Conservation (phyloP, 2,113 vertebrate species). For the Xiphorhynchus elegans region DNA sequence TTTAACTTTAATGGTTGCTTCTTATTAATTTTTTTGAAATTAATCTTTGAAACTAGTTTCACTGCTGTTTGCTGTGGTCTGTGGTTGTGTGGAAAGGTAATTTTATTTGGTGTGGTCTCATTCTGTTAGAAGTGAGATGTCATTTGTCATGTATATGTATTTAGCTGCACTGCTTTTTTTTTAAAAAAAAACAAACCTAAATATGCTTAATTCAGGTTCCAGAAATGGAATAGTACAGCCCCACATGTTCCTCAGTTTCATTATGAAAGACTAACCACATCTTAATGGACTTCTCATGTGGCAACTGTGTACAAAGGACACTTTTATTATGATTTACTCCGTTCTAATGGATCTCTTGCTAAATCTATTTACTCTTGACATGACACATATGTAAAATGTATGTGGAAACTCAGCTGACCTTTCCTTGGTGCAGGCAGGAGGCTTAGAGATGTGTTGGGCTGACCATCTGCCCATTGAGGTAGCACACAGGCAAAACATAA, state of each 20-base stretch:
- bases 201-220: conserved; percentile 15
- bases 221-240: not conserved
- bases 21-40: not conserved
- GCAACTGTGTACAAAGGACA: conserved; percentile 68
- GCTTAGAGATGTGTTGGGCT: not conserved
- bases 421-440: not conserved
- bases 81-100: conserved; percentile 1
- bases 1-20: not conserved
- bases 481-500: not conserved
- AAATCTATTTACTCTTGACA: not conserved
- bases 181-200: not conserved
- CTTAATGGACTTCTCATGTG: conserved; percentile 41
- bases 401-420: not conserved
- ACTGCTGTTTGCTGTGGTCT: not conserved
- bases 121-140: not conserved
- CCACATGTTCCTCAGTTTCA: conserved; percentile 8
- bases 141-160: not conserved
- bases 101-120: not conserved
- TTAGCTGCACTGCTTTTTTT: not conserved
- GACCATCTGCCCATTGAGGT: conserved; percentile 1
- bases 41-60: conserved; percentile 10
- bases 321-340: not conserved
- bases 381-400: not conserved
- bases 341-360: not conserved
- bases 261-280: conserved; percentile 56